These are phyloP conservation scores for Sebastes iracundus DNA, from an alignment of 2,797 vertebrate genomes.

Conservation along the genomic window DNA sequence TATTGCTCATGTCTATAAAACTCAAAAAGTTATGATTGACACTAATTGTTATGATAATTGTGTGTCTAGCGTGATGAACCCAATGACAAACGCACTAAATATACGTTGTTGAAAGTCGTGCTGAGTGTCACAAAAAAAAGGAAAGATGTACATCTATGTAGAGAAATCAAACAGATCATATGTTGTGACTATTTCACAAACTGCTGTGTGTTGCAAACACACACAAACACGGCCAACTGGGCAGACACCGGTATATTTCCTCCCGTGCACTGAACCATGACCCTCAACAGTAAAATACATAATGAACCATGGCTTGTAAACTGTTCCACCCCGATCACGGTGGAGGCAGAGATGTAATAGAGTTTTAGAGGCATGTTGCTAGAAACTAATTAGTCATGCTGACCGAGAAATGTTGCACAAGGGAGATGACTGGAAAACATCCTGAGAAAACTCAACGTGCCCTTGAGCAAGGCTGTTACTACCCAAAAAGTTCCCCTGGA, in stretches of 20 bases:
- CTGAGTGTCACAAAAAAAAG: too few species aligned
- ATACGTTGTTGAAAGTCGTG: too few species aligned
- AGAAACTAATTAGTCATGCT: conserved; percentile 25
- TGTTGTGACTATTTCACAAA: too few species aligned
- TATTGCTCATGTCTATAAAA: neutral
- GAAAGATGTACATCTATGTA: accelerated
- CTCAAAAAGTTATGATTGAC: neutral
- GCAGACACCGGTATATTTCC: neutral
- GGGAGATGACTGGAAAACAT: conserved; percentile 26
- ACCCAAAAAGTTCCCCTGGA: neutral
- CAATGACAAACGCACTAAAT: neutral
- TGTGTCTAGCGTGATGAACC: neutral
- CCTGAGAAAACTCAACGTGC: neutral
- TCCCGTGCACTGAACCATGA: conserved; percentile 29
- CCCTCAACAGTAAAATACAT: conserved; percentile 14
- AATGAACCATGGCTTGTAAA: conserved; percentile 51
- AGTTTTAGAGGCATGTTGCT: conserved; percentile 30
- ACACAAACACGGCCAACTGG: neutral
- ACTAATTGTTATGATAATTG: neutral
- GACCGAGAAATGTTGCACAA: conserved; percentile 27
- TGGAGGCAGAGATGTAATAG: conserved; percentile 9
- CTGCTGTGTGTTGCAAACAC: neutral
- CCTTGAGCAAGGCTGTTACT: conserved; percentile 10
- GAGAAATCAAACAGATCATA: neutral
- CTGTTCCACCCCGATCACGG: conserved; percentile 16